Base-by-base conservation (phyloP, 1,140 invertebrate species). In the Hycleus cichorii region DNA sequence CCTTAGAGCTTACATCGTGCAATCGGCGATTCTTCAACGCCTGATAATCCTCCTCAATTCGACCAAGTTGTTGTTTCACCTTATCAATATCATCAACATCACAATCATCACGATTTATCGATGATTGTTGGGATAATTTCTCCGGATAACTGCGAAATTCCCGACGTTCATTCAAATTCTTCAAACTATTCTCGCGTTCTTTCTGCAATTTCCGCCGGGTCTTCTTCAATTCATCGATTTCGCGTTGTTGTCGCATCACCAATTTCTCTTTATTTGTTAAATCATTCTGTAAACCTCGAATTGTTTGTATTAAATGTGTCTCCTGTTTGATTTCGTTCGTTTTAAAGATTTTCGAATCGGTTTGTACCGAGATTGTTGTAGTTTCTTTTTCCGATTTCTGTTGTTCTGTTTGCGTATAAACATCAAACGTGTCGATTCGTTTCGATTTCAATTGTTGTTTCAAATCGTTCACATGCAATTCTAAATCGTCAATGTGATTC, bases 281-380 rank as follows among this genome's bases (percentile, higher is more conserved):
- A 68, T 90, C 88, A 0, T 83, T 69, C 68, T 89, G 86, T 59
- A 90, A 74, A 1, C 87, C 87, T 48, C 88, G 80, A 66, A 91
- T 87, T 0, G 88, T 89, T 0, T 88, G 87, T 9, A 89, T 70
- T 6, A 90, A 73, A 74, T 90, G 86, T 3, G 83, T 77, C 58
- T 91, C 87, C 64, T 88, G 85, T 70, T 87, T 88, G 0, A 64
- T 58, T 48, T 61, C 64, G 4, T 11, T 53, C 27, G 40, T 58
- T 59, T 3, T 39, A 47, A 49, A 39, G 18, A 57, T 59, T 12
- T 10, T 47, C n/a, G 50, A n/a, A 10, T 66, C 65, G 7, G 67
- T 69, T 54, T 72, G 70, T 18, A 52, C 55, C 1, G 10, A 46
- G 8, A 66, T 46, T 24, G 61, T 66, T n/a, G 62, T 48, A 2